These are phyloP conservation scores for Trachymyrmex cornetzi DNA, from an alignment of 1,140 invertebrate species.

Conservation along the genomic window DNA sequence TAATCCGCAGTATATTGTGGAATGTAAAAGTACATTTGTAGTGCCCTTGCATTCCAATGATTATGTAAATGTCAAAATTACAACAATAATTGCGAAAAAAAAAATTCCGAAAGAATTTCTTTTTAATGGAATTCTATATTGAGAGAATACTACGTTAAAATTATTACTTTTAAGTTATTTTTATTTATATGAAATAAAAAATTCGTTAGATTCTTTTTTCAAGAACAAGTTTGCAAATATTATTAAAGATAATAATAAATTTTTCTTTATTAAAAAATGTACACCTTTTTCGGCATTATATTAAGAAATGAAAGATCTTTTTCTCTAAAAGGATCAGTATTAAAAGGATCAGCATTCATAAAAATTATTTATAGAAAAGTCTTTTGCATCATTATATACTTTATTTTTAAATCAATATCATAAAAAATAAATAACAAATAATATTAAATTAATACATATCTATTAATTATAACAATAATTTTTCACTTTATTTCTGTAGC, in stretches of 20 bases:
- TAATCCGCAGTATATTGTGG: neutral
- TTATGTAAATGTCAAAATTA: conserved; percentile 35
- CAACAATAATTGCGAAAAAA: neutral
- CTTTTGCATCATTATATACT: neutral
- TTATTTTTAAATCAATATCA: neutral
- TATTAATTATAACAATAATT: neutral
- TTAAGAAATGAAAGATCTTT: neutral
- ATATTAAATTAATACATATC: neutral
- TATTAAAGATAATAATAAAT: neutral
- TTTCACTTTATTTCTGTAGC: neutral
- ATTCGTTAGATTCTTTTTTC: neutral
- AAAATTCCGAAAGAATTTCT: neutral
- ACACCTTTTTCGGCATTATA: neutral
- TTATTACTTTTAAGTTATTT: neutral
- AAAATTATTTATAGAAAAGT: neutral
- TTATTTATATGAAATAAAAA: neutral
- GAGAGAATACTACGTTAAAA: neutral
- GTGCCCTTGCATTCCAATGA: neutral
- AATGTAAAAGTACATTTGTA: conserved; percentile 3
- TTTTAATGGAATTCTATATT: neutral
- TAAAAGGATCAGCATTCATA: neutral
- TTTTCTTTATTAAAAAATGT: neutral
- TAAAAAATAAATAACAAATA: neutral
- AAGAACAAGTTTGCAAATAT: neutral
- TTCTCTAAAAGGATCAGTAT: neutral